phyloP scores from a whole-genome alignment of 2,113 vertebrate genomes.

The Poeciliopsis turrubarensis region DNA sequence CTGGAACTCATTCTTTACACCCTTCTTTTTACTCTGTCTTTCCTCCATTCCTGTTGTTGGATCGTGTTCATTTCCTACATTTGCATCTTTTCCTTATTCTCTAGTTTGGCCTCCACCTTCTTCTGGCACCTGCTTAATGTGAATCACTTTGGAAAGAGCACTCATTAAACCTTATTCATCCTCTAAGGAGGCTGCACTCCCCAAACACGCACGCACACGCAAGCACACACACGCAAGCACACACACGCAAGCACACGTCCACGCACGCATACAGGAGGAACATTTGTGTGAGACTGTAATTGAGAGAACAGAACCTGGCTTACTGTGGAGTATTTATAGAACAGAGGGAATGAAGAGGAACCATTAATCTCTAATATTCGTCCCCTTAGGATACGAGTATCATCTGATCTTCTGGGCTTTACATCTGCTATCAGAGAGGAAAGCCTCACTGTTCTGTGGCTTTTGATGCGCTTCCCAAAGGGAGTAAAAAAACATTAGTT shows the following conservation, averaged over 20 bases:
- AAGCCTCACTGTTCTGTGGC: slow-evolving; percentile 6
- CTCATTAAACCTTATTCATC: slow-evolving; percentile 47
- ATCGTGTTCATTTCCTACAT: neutral
- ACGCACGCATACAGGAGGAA: neutral
- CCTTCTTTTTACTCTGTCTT: neutral
- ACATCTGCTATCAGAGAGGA: slow-evolving; percentile 15
- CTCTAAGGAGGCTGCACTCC: slow-evolving; percentile 11
- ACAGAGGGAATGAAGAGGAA: slow-evolving; percentile 49
- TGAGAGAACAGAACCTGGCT: slow-evolving; percentile 57
- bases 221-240: too few relatives aligned
- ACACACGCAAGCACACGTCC: too few relatives aligned
- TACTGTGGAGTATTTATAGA: slow-evolving; percentile 55
- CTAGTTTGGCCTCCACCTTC: neutral
- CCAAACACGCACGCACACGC: neutral
- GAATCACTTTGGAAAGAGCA: slow-evolving; percentile 20
- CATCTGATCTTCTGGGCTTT: slow-evolving; percentile 44
- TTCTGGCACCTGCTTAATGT: slow-evolving; percentile 12
- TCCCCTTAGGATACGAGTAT: slow-evolving; percentile 22
- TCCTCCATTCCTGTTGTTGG: neutral
- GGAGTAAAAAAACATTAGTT: slow-evolving; percentile 2
- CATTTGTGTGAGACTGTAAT: slow-evolving; percentile 55
- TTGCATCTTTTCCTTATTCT: neutral
- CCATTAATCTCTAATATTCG: slow-evolving; percentile 51
- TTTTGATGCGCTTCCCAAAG: slow-evolving; percentile 22
- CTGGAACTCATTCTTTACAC: slow-evolving; percentile 41